A percentile compares a stretch with the other conserved stretches of the same genome.
Evolutionary conservation across 2,888 invertebrate species (phyloP).

Genomic region (Tipula lateralis): DNA sequence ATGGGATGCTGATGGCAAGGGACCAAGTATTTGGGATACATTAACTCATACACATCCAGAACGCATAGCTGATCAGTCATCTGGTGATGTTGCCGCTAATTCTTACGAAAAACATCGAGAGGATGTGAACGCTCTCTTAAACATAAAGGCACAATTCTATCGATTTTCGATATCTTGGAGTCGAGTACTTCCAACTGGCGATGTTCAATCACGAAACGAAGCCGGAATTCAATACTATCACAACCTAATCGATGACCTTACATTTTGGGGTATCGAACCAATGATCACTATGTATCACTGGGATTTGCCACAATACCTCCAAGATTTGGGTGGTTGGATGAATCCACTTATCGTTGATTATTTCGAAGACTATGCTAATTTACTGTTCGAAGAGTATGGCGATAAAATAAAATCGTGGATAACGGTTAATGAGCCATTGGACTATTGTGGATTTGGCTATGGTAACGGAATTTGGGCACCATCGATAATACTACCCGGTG

Average conservation of each 20-base stretch:
- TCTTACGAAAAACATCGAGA: slow-evolving; percentile 54
- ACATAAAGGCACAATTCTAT: slow-evolving; percentile 43
- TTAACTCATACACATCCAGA: slow-evolving; percentile 38
- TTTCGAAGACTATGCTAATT: slow-evolving; percentile 52
- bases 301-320: slow-evolving; percentile 54
- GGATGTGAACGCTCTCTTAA: slow-evolving; percentile 53
- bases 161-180: neutral
- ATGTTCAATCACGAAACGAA: slow-evolving; percentile 52
- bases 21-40: slow-evolving; percentile 50
- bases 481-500: slow-evolving; percentile 47
- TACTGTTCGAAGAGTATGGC: slow-evolving; percentile 50
- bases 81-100: slow-evolving; percentile 55
- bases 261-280: slow-evolving; percentile 58
- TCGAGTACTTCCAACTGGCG: slow-evolving; percentile 57
- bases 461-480: slow-evolving; percentile 42
- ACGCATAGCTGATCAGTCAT: slow-evolving; percentile 45
- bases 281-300: slow-evolving; percentile 56
- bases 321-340: slow-evolving; percentile 54
- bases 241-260: slow-evolving; percentile 55
- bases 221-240: slow-evolving; percentile 48
- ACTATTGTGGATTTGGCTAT: slow-evolving; percentile 51
- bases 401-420: slow-evolving; percentile 55
- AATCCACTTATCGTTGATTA: slow-evolving; percentile 50
- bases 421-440: slow-evolving; percentile 56
- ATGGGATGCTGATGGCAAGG: slow-evolving; percentile 34